These are phyloP conservation scores for Antheraea pernyi DNA, from an alignment of 1,140 invertebrate genomes.

Conservation along the genomic window DNA sequence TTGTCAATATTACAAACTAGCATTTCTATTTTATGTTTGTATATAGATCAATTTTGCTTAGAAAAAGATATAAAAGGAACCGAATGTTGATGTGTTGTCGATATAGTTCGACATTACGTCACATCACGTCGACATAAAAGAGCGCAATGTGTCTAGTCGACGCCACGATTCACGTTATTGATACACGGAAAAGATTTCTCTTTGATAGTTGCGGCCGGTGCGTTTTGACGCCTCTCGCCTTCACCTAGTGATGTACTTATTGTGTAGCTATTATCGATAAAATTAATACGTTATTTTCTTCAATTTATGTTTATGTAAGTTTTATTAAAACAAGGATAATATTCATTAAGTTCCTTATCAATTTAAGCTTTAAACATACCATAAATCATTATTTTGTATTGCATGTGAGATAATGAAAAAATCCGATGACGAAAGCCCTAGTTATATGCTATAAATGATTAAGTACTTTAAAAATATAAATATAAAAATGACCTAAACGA, in stretches of 20 bases:
- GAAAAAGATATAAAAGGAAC: background rate
- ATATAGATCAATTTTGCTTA: background rate
- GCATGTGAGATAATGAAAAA: no score
- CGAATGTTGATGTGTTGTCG: constrained; percentile 12
- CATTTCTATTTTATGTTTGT: no score
- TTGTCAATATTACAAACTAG: no score
- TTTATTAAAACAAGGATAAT: no score
- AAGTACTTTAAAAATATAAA: no score
- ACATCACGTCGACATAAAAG: constrained; percentile 35
- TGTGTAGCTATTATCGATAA: constrained; percentile 23
- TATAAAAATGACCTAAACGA: no score
- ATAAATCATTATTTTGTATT: no score
- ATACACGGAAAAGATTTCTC: constrained; percentile 80
- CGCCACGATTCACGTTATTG: constrained; percentile 71
- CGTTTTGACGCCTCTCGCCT: constrained; percentile 64
- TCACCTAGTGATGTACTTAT: constrained; percentile 23
- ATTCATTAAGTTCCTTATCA: no score
- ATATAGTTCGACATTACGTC: constrained; percentile 10
- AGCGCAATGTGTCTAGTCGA: constrained; percentile 56
- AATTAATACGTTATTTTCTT: background rate
- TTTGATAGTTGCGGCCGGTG: constrained; percentile 78
- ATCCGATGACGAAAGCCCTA: no score
- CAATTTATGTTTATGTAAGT: no score
- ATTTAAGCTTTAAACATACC: no score
- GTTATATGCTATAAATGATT: no score